A percentile compares a stretch with the other conserved stretches of the same genome.
Conservation (phyloP, 2,888 invertebrate species). For the Melieria omissa region DNA sequence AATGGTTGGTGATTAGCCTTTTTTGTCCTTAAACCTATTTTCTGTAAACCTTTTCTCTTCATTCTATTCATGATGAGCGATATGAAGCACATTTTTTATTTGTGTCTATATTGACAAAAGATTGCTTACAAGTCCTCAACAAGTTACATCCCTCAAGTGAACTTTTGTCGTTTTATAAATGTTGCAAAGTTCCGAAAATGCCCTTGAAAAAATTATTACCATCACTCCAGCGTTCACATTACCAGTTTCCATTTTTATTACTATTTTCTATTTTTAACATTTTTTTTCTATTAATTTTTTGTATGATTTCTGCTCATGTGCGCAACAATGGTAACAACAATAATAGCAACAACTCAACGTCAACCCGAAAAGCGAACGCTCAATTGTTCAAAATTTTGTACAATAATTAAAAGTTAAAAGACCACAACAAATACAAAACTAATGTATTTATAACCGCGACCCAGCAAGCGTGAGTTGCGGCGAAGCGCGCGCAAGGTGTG, state of each 20-base stretch:
- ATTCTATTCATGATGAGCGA: no score
- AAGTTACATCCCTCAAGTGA: no score
- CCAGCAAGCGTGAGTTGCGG: no score
- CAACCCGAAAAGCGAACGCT: not conserved
- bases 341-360: conserved; percentile 7
- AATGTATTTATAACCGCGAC: not conserved
- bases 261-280: no score
- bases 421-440: not conserved
- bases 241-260: no score
- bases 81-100: no score
- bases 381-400: conserved; percentile 4
- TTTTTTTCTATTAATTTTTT: not conserved
- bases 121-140: no score
- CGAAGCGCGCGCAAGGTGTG: no score
- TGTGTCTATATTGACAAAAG: no score
- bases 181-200: not conserved
- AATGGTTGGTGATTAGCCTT: no score
- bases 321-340: not conserved
- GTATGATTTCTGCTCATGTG: not conserved
- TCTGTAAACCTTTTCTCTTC: no score
- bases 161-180: not conserved
- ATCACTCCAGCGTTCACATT: not conserved
- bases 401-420: not conserved
- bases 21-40: no score
- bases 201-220: conserved; percentile 15